Evolutionary conservation across 1,140 invertebrate species (phyloP), one percentile per base, ranked within the genome.

Genomic region (Sycobia sp.): DNA sequence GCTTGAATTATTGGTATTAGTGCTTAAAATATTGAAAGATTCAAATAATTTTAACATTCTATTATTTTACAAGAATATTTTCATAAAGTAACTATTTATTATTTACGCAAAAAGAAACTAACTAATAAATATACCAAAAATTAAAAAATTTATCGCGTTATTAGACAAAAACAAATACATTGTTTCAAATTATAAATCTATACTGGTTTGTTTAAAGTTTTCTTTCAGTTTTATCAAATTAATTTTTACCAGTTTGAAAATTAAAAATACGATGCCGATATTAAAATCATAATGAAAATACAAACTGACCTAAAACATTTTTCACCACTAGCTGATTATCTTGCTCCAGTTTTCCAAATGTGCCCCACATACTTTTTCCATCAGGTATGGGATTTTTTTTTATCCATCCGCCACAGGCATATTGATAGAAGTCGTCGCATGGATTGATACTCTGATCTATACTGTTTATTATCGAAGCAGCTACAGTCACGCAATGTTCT

Each of bases 381-480:
- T 91, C 91, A 0, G 96, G 96, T 63, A 97, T 92, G 0, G 94
- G 93, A 81, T 97, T 96, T 47, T 89, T 88, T 70, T 89, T 88
- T 23, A 96, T 89, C 95, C 95, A 98, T 0, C 92, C 91, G 14
- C 95, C 95, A 74, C 96, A 98, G 0, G 96, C 87, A 79, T 92
- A 98, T 56, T 91, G 85, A 79, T 97, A 99, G 81, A 98, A 99
- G 79, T 99, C 94, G 9, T 94, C 85, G 77, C 97, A 99, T 0
- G 96, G 96, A 77, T 97, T 85, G 3, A 90, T 85, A 1, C 79
- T 83, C 0, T 79, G 76, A 75, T 98, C 92, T 79, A 98, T 90
- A 1, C 91, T 90, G 62, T 90, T 88, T 38, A 97, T 84, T 36
- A 98, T 90, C 55, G 90, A 86, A 43, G 91, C 92, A 0, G 95